phyloP scores from a whole-genome alignment of 2,797 vertebrate species.

The Pipistrellus pygmaeus region DNA sequence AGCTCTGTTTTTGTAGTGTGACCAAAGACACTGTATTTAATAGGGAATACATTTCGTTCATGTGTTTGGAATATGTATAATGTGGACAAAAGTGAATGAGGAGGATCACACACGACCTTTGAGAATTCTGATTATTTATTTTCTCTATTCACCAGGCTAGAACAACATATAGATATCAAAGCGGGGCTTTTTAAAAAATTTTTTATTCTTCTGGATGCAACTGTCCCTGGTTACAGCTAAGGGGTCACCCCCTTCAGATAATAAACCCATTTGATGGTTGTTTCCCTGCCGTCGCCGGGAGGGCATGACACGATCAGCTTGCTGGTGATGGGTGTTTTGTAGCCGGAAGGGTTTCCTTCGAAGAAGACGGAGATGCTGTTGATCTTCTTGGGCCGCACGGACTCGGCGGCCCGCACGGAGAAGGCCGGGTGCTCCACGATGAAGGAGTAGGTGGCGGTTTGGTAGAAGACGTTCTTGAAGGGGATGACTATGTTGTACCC shows the following conservation, averaged over 20 bases:
- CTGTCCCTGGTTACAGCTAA: constrained; percentile 63
- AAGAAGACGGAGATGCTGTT: constrained; percentile 88
- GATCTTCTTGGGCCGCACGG: constrained; percentile 88
- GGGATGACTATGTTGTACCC: constrained; percentile 88
- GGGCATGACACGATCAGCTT: constrained; percentile 89
- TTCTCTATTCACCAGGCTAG: neutral
- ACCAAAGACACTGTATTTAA: constrained; percentile 40
- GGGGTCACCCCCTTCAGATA: constrained; percentile 90
- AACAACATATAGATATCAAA: neutral
- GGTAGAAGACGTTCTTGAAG: constrained; percentile 94
- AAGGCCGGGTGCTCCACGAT: constrained; percentile 91
- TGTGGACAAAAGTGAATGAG: constrained; percentile 3
- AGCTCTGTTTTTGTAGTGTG: neutral
- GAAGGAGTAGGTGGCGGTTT: constrained; percentile 88
- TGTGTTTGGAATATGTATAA: neutral
- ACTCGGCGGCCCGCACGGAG: constrained; percentile 84
- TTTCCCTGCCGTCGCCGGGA: constrained; percentile 80
- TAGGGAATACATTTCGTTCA: neutral
- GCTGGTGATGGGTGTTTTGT: constrained; percentile 85
- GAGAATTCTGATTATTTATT: neutral
- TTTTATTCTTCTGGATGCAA: neutral
- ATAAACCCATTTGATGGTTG: constrained; percentile 89
- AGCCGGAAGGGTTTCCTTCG: constrained; percentile 79
- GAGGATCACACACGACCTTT: neutral
- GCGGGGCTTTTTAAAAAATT: neutral